Evolutionary conservation across 2,113 vertebrate species (phyloP).

Genomic region (Myrmophylax atrothorax): DNA sequence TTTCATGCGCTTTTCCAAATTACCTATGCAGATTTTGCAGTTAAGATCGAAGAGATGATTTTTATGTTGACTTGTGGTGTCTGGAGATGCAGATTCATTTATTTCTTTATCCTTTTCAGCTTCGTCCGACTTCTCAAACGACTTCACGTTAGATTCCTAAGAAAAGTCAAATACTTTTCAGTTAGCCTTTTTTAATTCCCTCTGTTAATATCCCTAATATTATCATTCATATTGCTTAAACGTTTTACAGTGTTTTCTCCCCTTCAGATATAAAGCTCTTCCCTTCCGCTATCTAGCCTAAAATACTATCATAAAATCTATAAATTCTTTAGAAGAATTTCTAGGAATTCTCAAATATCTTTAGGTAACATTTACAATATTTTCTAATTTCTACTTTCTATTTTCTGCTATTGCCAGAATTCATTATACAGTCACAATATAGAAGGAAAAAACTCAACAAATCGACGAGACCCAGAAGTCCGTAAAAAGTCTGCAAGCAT

Average conservation of each 20-base stretch:
- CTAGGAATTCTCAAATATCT: background rate
- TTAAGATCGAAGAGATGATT: constrained; percentile 96
- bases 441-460: background rate
- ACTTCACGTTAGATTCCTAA: constrained; percentile 78
- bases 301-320: background rate
- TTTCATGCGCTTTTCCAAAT: background rate
- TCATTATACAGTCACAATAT: background rate
- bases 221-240: background rate
- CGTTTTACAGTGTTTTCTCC: background rate
- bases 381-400: background rate
- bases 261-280: background rate
- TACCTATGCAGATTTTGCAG: constrained; percentile 99
- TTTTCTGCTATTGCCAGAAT: background rate
- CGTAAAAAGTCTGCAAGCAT: background rate
- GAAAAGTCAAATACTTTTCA: background rate
- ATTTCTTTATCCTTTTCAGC: constrained; percentile 79
- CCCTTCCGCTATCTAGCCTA: background rate
- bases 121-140: constrained; percentile 81
- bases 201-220: background rate
- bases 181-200: background rate
- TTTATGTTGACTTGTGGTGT: constrained; percentile 93
- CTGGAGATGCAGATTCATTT: constrained; percentile 77
- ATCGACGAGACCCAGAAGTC: background rate
- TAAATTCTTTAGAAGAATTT: background rate
- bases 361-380: background rate